These are phyloP conservation scores for Saturnia pavonia DNA, from an alignment of 2,888 invertebrate species.

Conservation along the genomic window DNA sequence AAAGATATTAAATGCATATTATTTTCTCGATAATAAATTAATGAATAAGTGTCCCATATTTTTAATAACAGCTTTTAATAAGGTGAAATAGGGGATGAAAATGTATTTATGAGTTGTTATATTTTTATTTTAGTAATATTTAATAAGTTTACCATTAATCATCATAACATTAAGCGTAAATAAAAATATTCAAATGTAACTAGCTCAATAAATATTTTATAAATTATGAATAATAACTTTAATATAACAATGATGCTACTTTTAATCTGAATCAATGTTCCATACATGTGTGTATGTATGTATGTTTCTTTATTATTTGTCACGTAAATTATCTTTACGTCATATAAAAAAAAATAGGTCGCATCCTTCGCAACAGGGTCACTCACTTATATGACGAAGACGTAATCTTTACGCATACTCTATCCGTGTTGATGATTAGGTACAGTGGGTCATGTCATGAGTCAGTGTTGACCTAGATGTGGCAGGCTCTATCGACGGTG, in stretches of 20 bases:
- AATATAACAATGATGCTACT: not conserved
- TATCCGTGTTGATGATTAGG: constrained; percentile 62
- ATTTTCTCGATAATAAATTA: too few relatives aligned
- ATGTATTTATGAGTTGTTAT: too few relatives aligned
- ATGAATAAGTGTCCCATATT: too few relatives aligned
- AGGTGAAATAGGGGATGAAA: too few relatives aligned
- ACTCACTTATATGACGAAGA: constrained; percentile 22
- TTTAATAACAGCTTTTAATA: too few relatives aligned
- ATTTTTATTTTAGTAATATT: too few relatives aligned
- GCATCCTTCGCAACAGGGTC: constrained; percentile 22
- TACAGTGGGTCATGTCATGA: constrained; percentile 62
- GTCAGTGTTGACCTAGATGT: constrained; percentile 75
- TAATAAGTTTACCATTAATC: too few relatives aligned
- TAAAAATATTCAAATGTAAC: too few relatives aligned
- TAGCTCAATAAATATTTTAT: too few relatives aligned
- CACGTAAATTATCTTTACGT: constrained; percentile 21
- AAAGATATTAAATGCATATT: too few relatives aligned
- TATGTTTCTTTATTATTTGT: constrained; percentile 14
- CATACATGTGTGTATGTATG: constrained; percentile 9
- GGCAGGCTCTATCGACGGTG: constrained; percentile 66
- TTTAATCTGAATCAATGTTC: not conserved
- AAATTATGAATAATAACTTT: too few relatives aligned
- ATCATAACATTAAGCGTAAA: too few relatives aligned
- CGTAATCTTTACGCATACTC: constrained; percentile 38
- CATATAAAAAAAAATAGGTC: constrained; percentile 23